phyloP scores from a whole-genome alignment of 2,888 invertebrate genomes.

The Sarcophaga variegata region DNA sequence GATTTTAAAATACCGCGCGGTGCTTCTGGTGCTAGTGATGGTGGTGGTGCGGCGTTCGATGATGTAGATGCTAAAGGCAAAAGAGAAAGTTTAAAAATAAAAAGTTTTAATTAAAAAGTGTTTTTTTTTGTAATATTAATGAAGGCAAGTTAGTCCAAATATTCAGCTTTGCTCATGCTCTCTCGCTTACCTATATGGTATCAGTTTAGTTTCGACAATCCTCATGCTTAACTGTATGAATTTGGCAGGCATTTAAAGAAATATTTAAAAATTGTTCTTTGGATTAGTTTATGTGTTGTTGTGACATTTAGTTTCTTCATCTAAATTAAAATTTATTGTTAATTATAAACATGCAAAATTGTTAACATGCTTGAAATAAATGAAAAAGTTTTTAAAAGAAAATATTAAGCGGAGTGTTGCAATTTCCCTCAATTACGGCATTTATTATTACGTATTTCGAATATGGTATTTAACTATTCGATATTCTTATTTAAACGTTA shows the following conservation, averaged over 20 bases:
- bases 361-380: conserved; percentile 17
- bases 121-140: too few species aligned
- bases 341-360: conserved; percentile 47
- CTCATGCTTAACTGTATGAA: conserved; percentile 61
- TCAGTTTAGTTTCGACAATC: conserved; percentile 43
- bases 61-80: conserved; percentile 60
- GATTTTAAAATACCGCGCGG: conserved; percentile 79
- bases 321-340: neutral
- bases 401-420: neutral
- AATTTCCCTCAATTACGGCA: too few species aligned
- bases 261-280: conserved; percentile 1
- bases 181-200: conserved; percentile 41
- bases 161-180: neutral
- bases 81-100: neutral
- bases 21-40: conserved; percentile 71
- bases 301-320: too few species aligned
- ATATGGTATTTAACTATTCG: too few species aligned
- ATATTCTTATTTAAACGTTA: too few species aligned
- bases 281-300: conserved; percentile 11
- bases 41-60: conserved; percentile 1
- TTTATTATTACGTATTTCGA: too few species aligned
- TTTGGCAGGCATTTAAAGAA: conserved; percentile 29
- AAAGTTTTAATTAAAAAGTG: too few species aligned
- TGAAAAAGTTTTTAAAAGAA: neutral
- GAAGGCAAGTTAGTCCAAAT: neutral